Conservation (phyloP, 2,888 invertebrate species). For the Scaptomyza parva region DNA sequence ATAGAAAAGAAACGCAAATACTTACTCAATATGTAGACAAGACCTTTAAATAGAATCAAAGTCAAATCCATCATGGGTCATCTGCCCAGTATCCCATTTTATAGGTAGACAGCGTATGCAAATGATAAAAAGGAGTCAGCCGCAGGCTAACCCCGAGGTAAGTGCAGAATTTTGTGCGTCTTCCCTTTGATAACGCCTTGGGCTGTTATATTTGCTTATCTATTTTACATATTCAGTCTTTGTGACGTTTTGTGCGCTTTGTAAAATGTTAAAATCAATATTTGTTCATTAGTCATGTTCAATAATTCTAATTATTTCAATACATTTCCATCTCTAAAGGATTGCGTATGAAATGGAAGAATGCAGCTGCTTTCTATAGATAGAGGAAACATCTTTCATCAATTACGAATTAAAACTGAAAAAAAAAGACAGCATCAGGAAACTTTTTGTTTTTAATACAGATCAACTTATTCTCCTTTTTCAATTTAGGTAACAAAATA, state of each 20-base stretch:
- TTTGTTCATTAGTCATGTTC: conserved; percentile 77
- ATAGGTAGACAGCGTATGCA: conserved; percentile 41
- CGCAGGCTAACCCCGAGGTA: conserved; percentile 26
- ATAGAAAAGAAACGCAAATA: conserved; percentile 66
- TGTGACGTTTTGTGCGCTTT: conserved; percentile 44
- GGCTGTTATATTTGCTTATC: conserved; percentile 54
- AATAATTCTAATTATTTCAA: conserved; percentile 70
- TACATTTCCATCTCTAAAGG: conserved; percentile 23
- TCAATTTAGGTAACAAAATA: no score
- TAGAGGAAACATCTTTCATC: background rate
- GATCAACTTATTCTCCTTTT: no score
- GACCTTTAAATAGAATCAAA: conserved; percentile 3
- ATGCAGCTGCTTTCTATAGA: conserved; percentile 44
- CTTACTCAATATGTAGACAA: conserved; percentile 33
- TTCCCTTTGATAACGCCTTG: conserved; percentile 14
- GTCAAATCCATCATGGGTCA: conserved; percentile 12
- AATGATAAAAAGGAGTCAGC: conserved; percentile 36
- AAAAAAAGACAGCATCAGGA: no score
- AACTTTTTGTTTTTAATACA: no score
- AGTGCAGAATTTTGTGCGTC: conserved; percentile 8
- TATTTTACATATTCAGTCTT: conserved; percentile 62
- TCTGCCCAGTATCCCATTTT: conserved; percentile 6
- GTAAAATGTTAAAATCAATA: conserved; percentile 70
- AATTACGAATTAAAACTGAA: no score
- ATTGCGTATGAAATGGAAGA: background rate